Evolutionary conservation across 2,797 vertebrate species (phyloP).

Genomic region (Florisuga fusca): DNA sequence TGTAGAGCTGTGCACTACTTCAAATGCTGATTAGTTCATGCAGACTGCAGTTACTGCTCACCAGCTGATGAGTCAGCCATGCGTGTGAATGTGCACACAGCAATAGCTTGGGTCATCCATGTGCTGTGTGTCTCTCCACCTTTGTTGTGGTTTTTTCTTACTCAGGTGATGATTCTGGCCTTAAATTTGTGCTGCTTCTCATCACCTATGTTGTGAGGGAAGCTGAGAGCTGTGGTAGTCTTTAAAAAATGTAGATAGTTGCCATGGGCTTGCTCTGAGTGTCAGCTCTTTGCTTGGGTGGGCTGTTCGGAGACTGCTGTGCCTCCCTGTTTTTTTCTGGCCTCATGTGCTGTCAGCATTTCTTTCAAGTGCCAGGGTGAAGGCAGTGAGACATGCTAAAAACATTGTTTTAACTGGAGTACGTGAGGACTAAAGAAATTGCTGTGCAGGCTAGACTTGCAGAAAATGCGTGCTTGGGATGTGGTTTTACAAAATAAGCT

Average conservation of each 20-base stretch:
- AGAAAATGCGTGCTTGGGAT: background rate
- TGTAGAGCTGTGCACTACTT: background rate
- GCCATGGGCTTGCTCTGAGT: background rate
- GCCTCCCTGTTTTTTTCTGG: background rate
- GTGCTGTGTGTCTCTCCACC: background rate
- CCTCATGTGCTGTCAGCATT: background rate
- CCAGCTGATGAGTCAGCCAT: background rate
- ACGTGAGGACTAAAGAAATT: background rate
- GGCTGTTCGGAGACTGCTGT: background rate
- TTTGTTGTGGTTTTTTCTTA: background rate
- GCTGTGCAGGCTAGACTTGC: background rate
- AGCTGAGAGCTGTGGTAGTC: background rate
- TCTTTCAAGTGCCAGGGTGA: background rate
- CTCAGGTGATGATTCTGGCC: background rate
- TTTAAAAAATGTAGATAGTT: background rate
- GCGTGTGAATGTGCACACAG: background rate
- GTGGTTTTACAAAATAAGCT: background rate
- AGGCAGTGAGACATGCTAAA: background rate
- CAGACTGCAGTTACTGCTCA: background rate
- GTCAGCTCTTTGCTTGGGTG: background rate
- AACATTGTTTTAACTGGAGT: background rate
- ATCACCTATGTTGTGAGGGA: background rate
- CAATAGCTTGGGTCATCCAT: background rate
- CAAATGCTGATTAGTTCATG: conserved; percentile 12
- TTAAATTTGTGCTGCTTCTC: background rate